A percentile compares a stretch with the other conserved stretches of the same genome.
Evolutionary conservation across 1,140 invertebrate species (phyloP).

Genomic region (Amphibalanus amphitrite): DNA sequence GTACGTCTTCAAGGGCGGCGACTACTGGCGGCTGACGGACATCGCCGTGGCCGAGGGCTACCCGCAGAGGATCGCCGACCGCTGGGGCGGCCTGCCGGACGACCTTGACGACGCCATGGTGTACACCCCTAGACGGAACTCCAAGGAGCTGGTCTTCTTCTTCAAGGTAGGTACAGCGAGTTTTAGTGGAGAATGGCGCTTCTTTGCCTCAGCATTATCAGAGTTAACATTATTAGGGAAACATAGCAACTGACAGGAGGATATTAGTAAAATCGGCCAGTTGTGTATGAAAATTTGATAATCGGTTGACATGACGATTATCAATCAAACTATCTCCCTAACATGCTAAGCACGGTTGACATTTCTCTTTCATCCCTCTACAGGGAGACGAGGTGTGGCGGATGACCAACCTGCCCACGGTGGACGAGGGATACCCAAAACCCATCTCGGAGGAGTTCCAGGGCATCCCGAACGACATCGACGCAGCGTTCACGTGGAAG

Average conservation of each 20-base stretch:
- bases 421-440: slow-evolving; percentile 78
- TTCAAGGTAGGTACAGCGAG: slow-evolving; percentile 41
- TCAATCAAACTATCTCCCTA: no score
- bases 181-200: no score
- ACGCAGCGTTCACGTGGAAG: slow-evolving; percentile 84
- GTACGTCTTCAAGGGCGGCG: no score
- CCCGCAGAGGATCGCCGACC: slow-evolving; percentile 36
- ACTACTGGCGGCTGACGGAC: slow-evolving; percentile 47
- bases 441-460: slow-evolving; percentile 74
- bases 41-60: slow-evolving; percentile 61
- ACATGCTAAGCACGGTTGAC: no score
- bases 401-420: slow-evolving; percentile 55
- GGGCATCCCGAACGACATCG: slow-evolving; percentile 78
- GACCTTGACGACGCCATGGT: slow-evolving; percentile 28
- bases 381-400: slow-evolving; percentile 80
- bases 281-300: no score
- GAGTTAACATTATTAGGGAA: no score
- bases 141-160: slow-evolving; percentile 26
- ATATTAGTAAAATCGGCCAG: no score
- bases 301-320: no score
- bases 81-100: slow-evolving; percentile 28
- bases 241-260: no score
- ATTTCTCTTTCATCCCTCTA: slow-evolving; percentile 4
- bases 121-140: slow-evolving; percentile 19
- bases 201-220: no score